Percentiles rank a stretch among this genome's conserved stretches.
phyloP scores from a whole-genome alignment of 2,888 invertebrate species.

The Chamaedrilus cognettii region DNA sequence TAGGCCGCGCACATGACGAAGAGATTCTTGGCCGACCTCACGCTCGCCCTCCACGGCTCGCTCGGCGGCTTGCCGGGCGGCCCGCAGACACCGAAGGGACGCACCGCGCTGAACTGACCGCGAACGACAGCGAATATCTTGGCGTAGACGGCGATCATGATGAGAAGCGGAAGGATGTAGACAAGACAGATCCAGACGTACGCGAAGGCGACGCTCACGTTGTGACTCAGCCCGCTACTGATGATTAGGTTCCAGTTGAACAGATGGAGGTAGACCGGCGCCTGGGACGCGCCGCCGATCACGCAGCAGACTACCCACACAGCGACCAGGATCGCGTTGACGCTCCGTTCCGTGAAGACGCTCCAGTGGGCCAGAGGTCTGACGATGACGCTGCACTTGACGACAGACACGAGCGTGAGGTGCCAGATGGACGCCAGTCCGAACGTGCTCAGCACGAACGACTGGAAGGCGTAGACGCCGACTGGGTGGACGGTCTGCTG shows the following conservation, averaged over 20 bases:
- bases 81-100: not conserved
- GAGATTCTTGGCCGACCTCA: conserved; percentile 13
- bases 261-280: not conserved
- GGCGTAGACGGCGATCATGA: conserved; percentile 6
- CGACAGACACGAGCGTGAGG: conserved; percentile 8
- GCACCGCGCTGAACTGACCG: not conserved
- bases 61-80: not conserved
- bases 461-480: not conserved
- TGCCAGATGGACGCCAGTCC: conserved; percentile 8
- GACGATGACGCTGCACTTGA: conserved; percentile 14
- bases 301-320: conserved; percentile 4
- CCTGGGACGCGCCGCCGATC: not conserved
- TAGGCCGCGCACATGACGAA: conserved; percentile 9
- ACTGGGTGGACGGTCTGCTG: not conserved
- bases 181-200: not conserved
- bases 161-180: not conserved
- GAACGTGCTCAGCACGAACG: not conserved
- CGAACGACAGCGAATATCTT: conserved; percentile 14
- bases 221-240: not conserved
- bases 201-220: not conserved
- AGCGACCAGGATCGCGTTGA: conserved; percentile 3
- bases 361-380: conserved; percentile 6
- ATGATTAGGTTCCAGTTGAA: not conserved
- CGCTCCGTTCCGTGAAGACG: not conserved
- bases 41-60: conserved; percentile 2